Base-by-base conservation (phyloP, 2,113 vertebrate genomes). In the Amphiprion percula region DNA sequence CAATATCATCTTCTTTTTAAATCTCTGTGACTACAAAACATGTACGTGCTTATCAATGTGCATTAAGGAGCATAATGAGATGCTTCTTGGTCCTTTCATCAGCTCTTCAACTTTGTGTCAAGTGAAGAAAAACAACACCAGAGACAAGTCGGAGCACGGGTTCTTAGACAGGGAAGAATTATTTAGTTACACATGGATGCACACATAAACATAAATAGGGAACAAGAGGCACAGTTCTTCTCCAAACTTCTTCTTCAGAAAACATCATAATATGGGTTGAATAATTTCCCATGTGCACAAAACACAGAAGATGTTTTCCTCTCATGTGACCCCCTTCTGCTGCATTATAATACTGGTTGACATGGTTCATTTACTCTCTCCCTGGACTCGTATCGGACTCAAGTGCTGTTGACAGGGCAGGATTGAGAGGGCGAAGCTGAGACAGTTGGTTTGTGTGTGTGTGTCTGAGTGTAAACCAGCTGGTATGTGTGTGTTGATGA, bases 211-310 rank as follows among this genome's bases (percentile, higher is more conserved):
- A 41, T 37, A 21, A 12, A 24, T 19, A 39, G 15, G 21, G 30
- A 53, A 47, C 19, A 3, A 12, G 11, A 28, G 8, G 15, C 30
- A 21, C 30, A 37, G 39, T 76, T 41, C 50, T 68, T 75, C 55
- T 74, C 15, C 47, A 68, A 58, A 68, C 33, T 41, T 73, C 61
- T 61, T 50, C 33, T 10, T n/a, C 19, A 59, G 65, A 58, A 80
- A 85, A 65, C 65, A 67, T 54, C 4, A 37, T 65, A 77, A 68
- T 77, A 61, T 53, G 71, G 83, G 61, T 62, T 68, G 55, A 86
- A 81, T 84, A 75, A 86, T 89, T 91, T 91, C 80, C 83, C 79
- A 41, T 55, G 77, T 86, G 83, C 69, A 77, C 44, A 71, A 54
- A 82, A 71, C 49, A 82, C 70, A 87, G 67, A 64, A 41, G 84